Conservation (phyloP, 2,888 invertebrate genomes). For the Campopleginae sp. region DNA sequence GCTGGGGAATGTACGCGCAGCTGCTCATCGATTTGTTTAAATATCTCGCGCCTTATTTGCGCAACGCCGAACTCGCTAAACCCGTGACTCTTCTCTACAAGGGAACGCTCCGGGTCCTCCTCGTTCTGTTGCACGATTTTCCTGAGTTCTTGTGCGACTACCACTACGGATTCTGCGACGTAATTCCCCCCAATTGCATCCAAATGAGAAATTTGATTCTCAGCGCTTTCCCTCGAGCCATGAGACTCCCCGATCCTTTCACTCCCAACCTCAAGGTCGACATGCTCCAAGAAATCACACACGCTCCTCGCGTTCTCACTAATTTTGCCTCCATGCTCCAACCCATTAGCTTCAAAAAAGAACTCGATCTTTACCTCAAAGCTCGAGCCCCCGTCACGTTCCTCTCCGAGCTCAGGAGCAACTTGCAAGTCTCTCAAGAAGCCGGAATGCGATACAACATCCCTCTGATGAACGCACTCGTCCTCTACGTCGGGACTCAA, state of each 20-base stretch:
- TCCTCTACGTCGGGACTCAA: conserved; percentile 98
- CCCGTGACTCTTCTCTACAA: conserved; percentile 97
- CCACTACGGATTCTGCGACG: conserved; percentile 99
- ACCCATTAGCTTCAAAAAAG: conserved; percentile 95
- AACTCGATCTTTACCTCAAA: conserved; percentile 98
- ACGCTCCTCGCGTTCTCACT: conserved; percentile 95
- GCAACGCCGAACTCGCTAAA: conserved; percentile 98
- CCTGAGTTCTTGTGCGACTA: conserved; percentile 99
- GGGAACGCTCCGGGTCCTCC: conserved; percentile 96
- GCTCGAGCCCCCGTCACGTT: conserved; percentile 98
- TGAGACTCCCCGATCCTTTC: conserved; percentile 99
- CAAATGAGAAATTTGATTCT: conserved; percentile 99
- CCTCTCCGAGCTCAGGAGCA: conserved; percentile 95
- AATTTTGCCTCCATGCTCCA: conserved; percentile 95
- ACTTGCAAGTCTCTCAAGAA: conserved; percentile 94
- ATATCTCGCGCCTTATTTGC: conserved; percentile 97
- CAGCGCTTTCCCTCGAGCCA: conserved; percentile 98
- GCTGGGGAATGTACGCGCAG: conserved; percentile 99
- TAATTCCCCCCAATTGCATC: conserved; percentile 99
- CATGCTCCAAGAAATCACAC: conserved; percentile 94
- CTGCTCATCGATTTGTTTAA: conserved; percentile 97
- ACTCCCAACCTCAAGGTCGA: conserved; percentile 98
- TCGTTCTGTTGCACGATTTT: conserved; percentile 98
- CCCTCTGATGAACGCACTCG: conserved; percentile 97
- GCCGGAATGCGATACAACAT: conserved; percentile 97